Percentiles rank a stretch among this genome's conserved stretches.
Conservation (phyloP, 23 tunicate species). For the Halocynthia roretzi region DNA sequence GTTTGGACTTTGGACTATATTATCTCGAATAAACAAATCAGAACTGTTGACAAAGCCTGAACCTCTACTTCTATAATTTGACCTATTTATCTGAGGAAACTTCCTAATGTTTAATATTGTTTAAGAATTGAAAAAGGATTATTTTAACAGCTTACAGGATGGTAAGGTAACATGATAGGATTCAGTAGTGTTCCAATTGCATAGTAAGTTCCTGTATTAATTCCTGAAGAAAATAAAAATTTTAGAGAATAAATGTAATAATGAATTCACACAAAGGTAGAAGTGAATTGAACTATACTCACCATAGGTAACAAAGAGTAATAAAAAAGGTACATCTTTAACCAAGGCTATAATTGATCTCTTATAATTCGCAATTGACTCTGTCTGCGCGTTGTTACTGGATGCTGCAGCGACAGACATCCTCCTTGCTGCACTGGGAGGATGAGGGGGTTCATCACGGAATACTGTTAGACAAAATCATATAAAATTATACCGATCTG, state of each 20-base stretch:
- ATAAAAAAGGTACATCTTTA: slow-evolving; percentile 63
- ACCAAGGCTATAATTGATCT: slow-evolving; percentile 45
- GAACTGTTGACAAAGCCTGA: too few species aligned
- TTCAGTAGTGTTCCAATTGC: slow-evolving; percentile 86
- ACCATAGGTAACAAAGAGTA: slow-evolving; percentile 78
- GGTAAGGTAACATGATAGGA: slow-evolving; percentile 47
- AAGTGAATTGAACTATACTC: not conserved
- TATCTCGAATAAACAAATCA: too few species aligned
- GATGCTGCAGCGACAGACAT: slow-evolving; percentile 24
- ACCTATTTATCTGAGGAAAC: too few species aligned
- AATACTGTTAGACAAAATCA: slow-evolving; percentile 37
- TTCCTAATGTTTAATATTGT: not conserved
- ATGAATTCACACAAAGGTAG: not conserved
- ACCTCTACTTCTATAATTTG: too few species aligned
- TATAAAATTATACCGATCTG: too few species aligned
- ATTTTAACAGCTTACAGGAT: slow-evolving; percentile 10
- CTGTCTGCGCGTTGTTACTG: slow-evolving; percentile 39
- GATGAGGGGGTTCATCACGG: slow-evolving; percentile 54
- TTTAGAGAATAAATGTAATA: not conserved
- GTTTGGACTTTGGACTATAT: too few species aligned
- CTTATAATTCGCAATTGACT: slow-evolving; percentile 36
- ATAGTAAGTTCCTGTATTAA: slow-evolving; percentile 93
- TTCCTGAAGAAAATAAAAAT: slow-evolving; percentile 34
- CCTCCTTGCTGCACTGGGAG: slow-evolving; percentile 70
- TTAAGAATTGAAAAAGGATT: not conserved